Conservation (phyloP, 23 tunicate genomes). For the Ascidia mentula region DNA sequence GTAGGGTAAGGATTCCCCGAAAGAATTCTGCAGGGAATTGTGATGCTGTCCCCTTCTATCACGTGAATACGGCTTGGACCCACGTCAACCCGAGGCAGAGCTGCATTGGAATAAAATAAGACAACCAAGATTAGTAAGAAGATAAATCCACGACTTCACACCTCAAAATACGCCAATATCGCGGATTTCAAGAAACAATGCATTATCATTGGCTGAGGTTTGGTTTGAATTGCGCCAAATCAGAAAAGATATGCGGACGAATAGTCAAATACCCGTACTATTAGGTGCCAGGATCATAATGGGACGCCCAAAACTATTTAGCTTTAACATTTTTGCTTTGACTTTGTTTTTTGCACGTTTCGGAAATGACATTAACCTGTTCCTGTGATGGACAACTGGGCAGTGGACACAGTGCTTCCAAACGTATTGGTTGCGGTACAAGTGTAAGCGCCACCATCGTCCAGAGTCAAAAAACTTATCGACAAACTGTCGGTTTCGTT, state of each 20-base stretch:
- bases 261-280: no score
- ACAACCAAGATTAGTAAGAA: no score
- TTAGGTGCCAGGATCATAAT: no score
- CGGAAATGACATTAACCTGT: conserved; percentile 35
- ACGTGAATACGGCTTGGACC: conserved; percentile 52
- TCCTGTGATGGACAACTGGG: conserved; percentile 70
- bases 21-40: conserved; percentile 56
- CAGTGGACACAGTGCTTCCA: conserved; percentile 53
- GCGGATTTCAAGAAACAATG: no score
- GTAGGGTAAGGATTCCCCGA: conserved; percentile 86
- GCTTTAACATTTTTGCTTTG: not conserved
- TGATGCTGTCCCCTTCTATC: conserved; percentile 50
- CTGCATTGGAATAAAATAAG: no score
- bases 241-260: no score
- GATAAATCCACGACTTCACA: no score
- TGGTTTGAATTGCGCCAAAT: no score
- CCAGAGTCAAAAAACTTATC: conserved; percentile 28
- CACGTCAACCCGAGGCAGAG: conserved; percentile 54
- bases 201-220: no score
- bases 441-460: conserved; percentile 76
- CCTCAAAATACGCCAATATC: no score
- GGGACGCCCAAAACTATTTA: no score
- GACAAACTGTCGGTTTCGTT: not conserved
- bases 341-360: not conserved
- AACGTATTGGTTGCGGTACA: conserved; percentile 78